Base-by-base conservation (phyloP, 2,113 vertebrate species). In the Lepidothrix coronata region DNA sequence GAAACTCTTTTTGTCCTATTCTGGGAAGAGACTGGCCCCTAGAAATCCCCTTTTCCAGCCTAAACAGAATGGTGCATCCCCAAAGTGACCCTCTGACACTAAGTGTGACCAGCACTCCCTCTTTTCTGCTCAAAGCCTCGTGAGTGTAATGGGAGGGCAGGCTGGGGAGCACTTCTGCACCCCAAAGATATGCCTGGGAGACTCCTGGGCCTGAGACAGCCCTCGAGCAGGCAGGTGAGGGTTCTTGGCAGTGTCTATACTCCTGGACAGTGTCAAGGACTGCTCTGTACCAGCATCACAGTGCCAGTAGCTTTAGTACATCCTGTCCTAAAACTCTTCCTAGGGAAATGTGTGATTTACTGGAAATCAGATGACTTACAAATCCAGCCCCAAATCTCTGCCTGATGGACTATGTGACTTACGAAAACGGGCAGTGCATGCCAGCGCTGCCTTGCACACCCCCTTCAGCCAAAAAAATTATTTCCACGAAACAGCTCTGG, bases 191-290 rank as follows among this genome's bases (percentile, higher is more conserved):
- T 41, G 18, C 0, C 21, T 55, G 28, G 27, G 25, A 41, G 6
- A 3, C 1, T 5, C 8, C 15, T 5, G 2, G 2, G 8, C 39
- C 52, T 4, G 1, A 51, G 43, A 52, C 3, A 5, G 41, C 21
- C 33, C 37, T 44, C 5, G 3, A 15, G 43, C 11, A 76, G 41
- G 13, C 27, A 55, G 31, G 11, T 13, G 11, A 11, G 2, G 8
- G 14, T 7, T 43, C 41, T 71, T 2, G 1, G 15, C 61, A 58
- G 27, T 3, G 5, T n/a, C 30, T 13, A 5, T 15, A 11, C 3
- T 39, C 10, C 31, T 21, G 15, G 5, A 4, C 39, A 61, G 16
- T 5, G 2, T 21, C 5, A 4, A 79, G 20, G 14, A 6, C 27
- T 78, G 37, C 30, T 85, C 25, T 13, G 6, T 30, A 33, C 10